These are phyloP conservation scores for Seriola quinqueradiata DNA, from an alignment of 2,113 vertebrate species.

Conservation along the genomic window DNA sequence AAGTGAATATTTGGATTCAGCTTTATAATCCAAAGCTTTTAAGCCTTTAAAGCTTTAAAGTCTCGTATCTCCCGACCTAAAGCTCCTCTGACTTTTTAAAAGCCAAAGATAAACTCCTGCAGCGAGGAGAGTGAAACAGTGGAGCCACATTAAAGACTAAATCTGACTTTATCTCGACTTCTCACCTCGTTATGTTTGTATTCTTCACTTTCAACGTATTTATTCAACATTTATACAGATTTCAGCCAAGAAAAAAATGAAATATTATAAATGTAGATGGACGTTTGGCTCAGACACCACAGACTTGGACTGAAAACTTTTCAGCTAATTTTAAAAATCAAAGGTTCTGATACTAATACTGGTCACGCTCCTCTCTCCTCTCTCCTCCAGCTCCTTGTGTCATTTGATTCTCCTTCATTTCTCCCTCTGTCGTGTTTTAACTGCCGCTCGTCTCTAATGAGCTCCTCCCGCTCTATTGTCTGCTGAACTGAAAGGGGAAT, in stretches of 20 bases:
- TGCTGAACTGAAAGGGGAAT: conserved; percentile 25
- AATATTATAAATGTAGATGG: no score
- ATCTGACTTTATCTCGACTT: no score
- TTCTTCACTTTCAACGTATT: no score
- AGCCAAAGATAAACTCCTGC: background rate
- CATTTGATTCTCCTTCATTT: background rate
- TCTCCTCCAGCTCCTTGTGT: background rate
- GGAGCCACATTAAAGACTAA: background rate
- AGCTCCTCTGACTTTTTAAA: conserved; percentile 12
- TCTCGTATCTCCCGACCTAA: background rate
- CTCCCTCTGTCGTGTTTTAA: background rate
- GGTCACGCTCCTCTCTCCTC: background rate
- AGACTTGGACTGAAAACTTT: no score
- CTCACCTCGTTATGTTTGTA: no score
- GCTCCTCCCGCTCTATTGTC: conserved; percentile 29
- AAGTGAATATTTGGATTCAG: background rate
- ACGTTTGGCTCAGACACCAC: no score
- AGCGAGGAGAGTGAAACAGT: background rate
- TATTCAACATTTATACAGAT: no score
- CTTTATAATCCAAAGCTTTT: conserved; percentile 21
- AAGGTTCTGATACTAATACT: no score
- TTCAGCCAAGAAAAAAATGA: no score
- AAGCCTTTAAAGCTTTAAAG: conserved; percentile 2
- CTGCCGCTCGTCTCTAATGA: background rate
- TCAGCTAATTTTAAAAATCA: no score